Conservation (phyloP, 2,797 vertebrate species). For the Sebastes aleutianus region DNA sequence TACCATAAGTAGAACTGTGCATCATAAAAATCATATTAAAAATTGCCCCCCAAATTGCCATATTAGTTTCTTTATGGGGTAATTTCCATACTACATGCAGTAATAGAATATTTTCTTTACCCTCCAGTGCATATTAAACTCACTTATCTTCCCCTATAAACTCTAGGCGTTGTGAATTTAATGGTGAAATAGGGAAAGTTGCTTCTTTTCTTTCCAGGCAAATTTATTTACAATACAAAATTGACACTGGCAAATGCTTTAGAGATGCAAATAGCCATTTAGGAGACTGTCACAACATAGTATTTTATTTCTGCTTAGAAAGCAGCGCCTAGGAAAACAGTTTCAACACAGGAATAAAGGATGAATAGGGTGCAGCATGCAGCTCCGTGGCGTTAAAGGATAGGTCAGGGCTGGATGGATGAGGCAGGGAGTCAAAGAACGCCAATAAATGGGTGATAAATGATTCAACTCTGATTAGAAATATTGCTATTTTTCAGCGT, state of each 20-base stretch:
- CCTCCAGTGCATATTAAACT: slow-evolving; percentile 99
- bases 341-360: slow-evolving; percentile 25
- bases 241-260: slow-evolving; percentile 40
- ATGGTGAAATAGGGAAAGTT: slow-evolving; percentile 75
- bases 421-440: slow-evolving; percentile 79
- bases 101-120: slow-evolving; percentile 99
- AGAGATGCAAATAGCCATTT: slow-evolving; percentile 29
- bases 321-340: slow-evolving; percentile 8
- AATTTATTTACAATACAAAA: slow-evolving; percentile 63
- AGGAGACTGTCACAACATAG: slow-evolving; percentile 15
- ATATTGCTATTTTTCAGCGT: slow-evolving; percentile 98
- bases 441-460: slow-evolving; percentile 98
- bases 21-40: slow-evolving; percentile 99
- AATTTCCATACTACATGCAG: slow-evolving; percentile 96
- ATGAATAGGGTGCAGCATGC: slow-evolving; percentile 4
- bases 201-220: slow-evolving; percentile 46
- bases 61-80: slow-evolving; percentile 99
- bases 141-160: slow-evolving; percentile 99
- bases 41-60: slow-evolving; percentile 98
- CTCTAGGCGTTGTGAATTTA: slow-evolving; percentile 85
- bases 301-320: slow-evolving; percentile 27
- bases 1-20: slow-evolving; percentile 97
- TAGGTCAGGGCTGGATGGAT: slow-evolving; percentile 63
- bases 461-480: slow-evolving; percentile 96
- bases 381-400: slow-evolving; percentile 47